Conservation (phyloP, 2,888 invertebrate species). For the Resseliella maxima region DNA sequence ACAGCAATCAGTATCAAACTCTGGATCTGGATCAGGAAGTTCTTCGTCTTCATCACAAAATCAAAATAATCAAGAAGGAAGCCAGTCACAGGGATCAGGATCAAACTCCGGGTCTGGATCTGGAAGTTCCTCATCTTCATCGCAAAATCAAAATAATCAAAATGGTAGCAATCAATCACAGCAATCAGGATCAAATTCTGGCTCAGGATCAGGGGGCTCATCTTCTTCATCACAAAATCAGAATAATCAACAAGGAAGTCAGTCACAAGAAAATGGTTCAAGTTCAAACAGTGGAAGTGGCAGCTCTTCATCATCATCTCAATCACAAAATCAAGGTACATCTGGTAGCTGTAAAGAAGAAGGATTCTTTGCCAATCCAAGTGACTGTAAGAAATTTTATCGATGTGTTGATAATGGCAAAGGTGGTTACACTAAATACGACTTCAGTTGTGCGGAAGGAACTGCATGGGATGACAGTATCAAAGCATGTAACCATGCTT, state of each 20-base stretch:
- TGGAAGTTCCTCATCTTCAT: constrained; percentile 56
- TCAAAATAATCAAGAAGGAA: background rate
- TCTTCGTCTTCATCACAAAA: constrained; percentile 56
- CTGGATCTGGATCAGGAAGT: background rate
- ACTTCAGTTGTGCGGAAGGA: constrained; percentile 74
- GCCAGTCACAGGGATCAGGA: background rate
- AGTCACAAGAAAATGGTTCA: background rate
- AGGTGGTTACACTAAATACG: constrained; percentile 67
- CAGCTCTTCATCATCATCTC: background rate
- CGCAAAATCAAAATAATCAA: constrained; percentile 30
- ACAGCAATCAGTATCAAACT: constrained; percentile 34
- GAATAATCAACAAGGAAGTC: background rate
- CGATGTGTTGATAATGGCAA: constrained; percentile 69
- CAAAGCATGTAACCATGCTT: constrained; percentile 78
- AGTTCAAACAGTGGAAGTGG: background rate
- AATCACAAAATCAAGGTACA: constrained; percentile 58
- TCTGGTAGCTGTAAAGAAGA: constrained; percentile 64
- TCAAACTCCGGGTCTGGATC: background rate
- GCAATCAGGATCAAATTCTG: constrained; percentile 69
- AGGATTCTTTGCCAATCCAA: constrained; percentile 67
- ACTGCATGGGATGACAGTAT: constrained; percentile 80
- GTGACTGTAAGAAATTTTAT: constrained; percentile 72
- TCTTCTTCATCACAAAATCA: constrained; percentile 56
- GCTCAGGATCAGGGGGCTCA: constrained; percentile 71
- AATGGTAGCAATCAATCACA: background rate